Base-by-base conservation (phyloP, 1,140 invertebrate genomes). In the Drosophila baimaii region DNA sequence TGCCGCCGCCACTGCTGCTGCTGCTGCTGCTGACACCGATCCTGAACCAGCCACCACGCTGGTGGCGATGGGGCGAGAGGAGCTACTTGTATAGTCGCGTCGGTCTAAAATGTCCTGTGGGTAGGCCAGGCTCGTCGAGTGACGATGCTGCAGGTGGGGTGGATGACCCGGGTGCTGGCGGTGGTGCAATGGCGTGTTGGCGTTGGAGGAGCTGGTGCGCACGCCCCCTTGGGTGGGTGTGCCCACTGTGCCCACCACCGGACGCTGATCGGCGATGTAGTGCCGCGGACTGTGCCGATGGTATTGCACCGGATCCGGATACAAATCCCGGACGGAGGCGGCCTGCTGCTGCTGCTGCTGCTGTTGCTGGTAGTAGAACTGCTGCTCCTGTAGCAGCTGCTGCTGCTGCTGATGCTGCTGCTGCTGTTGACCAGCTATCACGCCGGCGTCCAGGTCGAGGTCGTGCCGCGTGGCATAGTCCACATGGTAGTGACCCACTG, bases 41-140 rank as follows among this genome's bases (percentile, higher is more conserved):
- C 66, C 63, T 46, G 35, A 72, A 23, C 66, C 62, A 43, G 47
- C 82, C 43, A 71, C 68, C 70, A 81, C 78, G 47, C 52, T 74
- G 29, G 88, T 85, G 56, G 89, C 81, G 1, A 85, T 82, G 19
- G 81, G 72, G 29, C 89, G 81, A 35, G 47, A 47, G 39, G 77
- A 62, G 77, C 65, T 91, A 91, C 35, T 91, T 91, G 88, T 91
- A 91, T 91, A 91, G 58, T 91, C 90, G 83, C 90, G 90, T 91
- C 83, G 90, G 90, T 91, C 90, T 91, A 91, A 91, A 91, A 90
- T 91, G 90, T 91, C 90, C 90, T 91, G 90, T 91, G 84, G 90
- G 90, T 91, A 91, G 44, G 47, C 90, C 90, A 90, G 86, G 79
- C 77, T 90, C 78, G 88, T 90, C 82, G 86, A 83, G 59, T 90